Conservation (phyloP, 2,113 vertebrate genomes). For the Castor canadensis region DNA sequence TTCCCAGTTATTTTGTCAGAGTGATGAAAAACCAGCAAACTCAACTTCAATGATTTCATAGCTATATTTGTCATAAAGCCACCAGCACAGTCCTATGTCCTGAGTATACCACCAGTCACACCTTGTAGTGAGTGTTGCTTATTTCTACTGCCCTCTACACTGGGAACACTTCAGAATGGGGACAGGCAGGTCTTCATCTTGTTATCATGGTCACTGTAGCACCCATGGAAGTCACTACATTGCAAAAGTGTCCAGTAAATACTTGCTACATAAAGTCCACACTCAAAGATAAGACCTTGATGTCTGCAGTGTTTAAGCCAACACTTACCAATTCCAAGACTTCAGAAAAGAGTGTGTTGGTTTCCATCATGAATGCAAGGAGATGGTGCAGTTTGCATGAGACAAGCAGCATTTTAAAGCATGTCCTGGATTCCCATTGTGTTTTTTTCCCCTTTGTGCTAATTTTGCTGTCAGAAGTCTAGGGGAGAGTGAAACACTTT, state of each 20-base stretch:
- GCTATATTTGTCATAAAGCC: not conserved
- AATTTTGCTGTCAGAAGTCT: conserved; percentile 67
- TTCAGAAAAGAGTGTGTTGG: not conserved
- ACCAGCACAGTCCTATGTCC: fast-evolving
- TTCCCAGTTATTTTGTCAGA: not conserved
- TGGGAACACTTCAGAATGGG: not conserved
- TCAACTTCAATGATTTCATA: not conserved
- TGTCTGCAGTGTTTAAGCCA: conserved; percentile 44
- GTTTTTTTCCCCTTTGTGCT: not conserved
- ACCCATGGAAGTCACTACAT: too few relatives aligned
- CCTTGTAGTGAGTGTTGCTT: not conserved
- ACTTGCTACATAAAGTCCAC: not conserved
- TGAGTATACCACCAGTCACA: not conserved
- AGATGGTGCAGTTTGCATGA: conserved; percentile 44
- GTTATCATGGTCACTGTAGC: not conserved
- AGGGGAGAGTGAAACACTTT: conserved; percentile 55
- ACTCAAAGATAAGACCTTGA: not conserved
- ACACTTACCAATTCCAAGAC: not conserved
- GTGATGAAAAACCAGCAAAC: not conserved
- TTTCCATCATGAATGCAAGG: conserved; percentile 28
- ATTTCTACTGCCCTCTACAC: not conserved
- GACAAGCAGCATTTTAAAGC: not conserved
- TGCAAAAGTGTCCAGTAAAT: not conserved
- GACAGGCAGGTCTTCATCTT: too few relatives aligned
- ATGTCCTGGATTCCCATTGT: conserved; percentile 52